Percentiles rank a stretch among this genome's conserved stretches.
These are phyloP conservation scores for Coenonympha glycerion DNA, from an alignment of 2,888 invertebrate species.

Conservation along the genomic window DNA sequence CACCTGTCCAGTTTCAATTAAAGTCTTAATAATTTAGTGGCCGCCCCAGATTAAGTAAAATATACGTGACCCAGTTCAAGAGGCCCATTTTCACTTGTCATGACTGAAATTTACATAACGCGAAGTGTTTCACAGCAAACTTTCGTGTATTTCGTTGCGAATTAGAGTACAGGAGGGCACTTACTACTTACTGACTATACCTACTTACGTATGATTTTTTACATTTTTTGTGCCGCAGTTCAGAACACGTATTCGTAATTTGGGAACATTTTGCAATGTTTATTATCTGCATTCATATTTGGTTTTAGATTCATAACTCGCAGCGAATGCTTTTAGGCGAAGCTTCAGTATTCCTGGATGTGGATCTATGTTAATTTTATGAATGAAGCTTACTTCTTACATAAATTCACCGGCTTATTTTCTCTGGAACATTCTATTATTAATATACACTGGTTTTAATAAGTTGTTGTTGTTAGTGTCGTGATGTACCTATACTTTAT, in stretches of 20 bases:
- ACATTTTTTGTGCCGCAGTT: constrained; percentile 2
- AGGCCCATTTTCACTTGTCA: constrained; percentile 20
- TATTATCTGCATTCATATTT: constrained; percentile 1
- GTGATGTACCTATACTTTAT: no score
- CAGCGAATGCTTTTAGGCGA: background rate
- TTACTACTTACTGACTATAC: no score
- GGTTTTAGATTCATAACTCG: constrained; percentile 1
- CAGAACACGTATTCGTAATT: constrained; percentile 4
- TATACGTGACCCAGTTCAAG: constrained; percentile 25
- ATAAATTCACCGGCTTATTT: no score
- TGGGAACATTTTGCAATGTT: background rate
- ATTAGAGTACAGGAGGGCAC: constrained; percentile 1
- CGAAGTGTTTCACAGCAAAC: constrained; percentile 8
- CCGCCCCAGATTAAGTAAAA: constrained; percentile 29
- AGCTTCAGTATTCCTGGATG: background rate
- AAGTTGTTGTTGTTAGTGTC: no score
- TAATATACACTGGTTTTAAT: no score
- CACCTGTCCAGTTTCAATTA: background rate
- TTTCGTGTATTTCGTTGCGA: constrained; percentile 8
- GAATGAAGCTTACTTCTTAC: background rate
- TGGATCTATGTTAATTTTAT: background rate
- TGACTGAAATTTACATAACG: constrained; percentile 13
- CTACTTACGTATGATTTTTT: background rate
- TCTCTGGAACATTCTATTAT: no score
- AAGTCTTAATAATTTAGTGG: constrained; percentile 30